Conservation (phyloP, 2,888 invertebrate species). For the Coenonympha glycerion region DNA sequence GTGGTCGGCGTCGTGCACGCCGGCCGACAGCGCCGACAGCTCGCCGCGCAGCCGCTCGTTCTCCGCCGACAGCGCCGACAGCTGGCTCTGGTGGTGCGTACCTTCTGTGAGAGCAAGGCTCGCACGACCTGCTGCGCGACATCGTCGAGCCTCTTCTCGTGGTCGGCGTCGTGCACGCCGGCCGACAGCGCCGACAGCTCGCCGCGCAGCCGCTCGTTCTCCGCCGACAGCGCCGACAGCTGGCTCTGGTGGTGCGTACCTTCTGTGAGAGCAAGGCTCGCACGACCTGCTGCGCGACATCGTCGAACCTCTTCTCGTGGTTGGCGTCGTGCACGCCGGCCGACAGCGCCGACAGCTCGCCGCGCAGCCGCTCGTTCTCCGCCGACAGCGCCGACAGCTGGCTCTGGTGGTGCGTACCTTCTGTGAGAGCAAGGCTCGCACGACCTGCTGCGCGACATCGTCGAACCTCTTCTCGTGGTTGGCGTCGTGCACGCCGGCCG, state of each 20-base stretch:
- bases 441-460: constrained; percentile 89
- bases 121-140: constrained; percentile 89
- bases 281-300: constrained; percentile 89
- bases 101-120: constrained; percentile 89
- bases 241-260: too few relatives aligned
- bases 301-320: constrained; percentile 86
- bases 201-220: constrained; percentile 80
- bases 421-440: constrained; percentile 87
- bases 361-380: constrained; percentile 81
- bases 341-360: constrained; percentile 68
- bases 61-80: constrained; percentile 80
- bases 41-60: constrained; percentile 80
- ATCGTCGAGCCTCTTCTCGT: constrained; percentile 87
- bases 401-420: constrained; percentile 86
- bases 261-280: constrained; percentile 89
- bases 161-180: constrained; percentile 76
- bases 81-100: constrained; percentile 82
- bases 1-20: constrained; percentile 78
- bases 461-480: constrained; percentile 88
- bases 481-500: constrained; percentile 61
- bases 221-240: constrained; percentile 79
- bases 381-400: constrained; percentile 79
- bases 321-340: constrained; percentile 73
- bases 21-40: constrained; percentile 57
- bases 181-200: constrained; percentile 67